Base-by-base conservation (phyloP, 2,888 invertebrate species). In the Nudaria mundana region DNA sequence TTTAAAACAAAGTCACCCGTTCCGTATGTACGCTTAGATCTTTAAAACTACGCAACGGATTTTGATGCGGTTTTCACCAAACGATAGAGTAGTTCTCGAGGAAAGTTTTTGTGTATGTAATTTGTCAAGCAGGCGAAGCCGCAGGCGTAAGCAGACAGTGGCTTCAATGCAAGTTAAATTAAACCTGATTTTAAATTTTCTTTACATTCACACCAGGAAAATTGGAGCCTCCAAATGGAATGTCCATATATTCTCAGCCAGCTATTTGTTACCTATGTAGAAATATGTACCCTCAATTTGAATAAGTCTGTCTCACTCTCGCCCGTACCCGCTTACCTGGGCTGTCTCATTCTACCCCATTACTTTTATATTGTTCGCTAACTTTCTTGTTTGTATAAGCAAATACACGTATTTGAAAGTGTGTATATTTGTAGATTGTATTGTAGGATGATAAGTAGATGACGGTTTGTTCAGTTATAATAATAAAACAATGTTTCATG, bases 331-430 rank as follows among this genome's bases (percentile, higher is more conserved):
- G 40, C 48, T 59, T 50, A 54, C 44, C 46, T 51, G 56, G 45
- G 36, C 71, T 48, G 49, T 84, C 73, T 78, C 80, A 44, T 62
- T 87, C 86, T 84, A 80, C 81, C 80, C 84, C 83, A 88, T 88
- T 87, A 87, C 86, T 86, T 88, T 87, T 87, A 88, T 88, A 87
- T 87, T 86, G 88, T 88, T 88, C 88, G 86, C 87, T 87, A 87
- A 87, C 87, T 88, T 88, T 87, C 87, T 88, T 88, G 88, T 87
- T 87, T 88, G 86, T 87, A 81, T 87, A 86, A 86, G 87, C 86
- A 87, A 87, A 87, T 87, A 85, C 82, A 85, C 80, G 83, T 83
- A 85, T 88, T 86, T 86, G 86, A 87, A 88, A 87, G 87, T 88
- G 86, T 83, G 80, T 85, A 76, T 87, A 85, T 87, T 87, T 86